Conservation (phyloP, 2,888 invertebrate genomes). For the Chydorus sphaericus region DNA sequence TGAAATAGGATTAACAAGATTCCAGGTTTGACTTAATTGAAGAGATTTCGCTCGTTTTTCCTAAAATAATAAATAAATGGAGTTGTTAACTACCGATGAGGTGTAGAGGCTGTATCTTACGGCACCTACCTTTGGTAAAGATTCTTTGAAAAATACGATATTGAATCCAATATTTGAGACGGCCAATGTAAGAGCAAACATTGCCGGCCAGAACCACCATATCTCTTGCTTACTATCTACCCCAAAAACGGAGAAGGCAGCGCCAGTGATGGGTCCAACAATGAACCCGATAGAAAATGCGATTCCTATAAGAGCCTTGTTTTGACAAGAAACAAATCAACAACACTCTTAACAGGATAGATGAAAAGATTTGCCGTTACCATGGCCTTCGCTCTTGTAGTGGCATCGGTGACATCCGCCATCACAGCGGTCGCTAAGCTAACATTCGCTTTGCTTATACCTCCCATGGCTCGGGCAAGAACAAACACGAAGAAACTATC, state of each 20-base stretch:
- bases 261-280: constrained; percentile 87
- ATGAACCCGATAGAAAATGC: constrained; percentile 98
- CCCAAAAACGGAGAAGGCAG: constrained; percentile 54
- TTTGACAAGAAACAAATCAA: constrained; percentile 21
- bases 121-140: constrained; percentile 49
- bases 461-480: constrained; percentile 79
- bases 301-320: constrained; percentile 86
- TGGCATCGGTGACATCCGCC: constrained; percentile 71
- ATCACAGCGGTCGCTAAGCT: constrained; percentile 89
- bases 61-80: constrained; percentile 28
- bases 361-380: constrained; percentile 33
- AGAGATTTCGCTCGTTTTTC: constrained; percentile 53
- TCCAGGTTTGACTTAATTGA: constrained; percentile 45
- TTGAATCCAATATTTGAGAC: constrained; percentile 63
- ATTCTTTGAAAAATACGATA: constrained; percentile 59
- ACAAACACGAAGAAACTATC: constrained; percentile 79
- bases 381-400: constrained; percentile 86
- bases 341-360: neutral
- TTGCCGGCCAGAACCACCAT: constrained; percentile 70
- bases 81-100: neutral
- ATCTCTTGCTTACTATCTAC: constrained; percentile 42
- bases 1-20: constrained; percentile 44
- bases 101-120: constrained; percentile 23
- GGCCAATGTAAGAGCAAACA: constrained; percentile 57
- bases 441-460: constrained; percentile 92